Percentiles rank a stretch among this genome's conserved stretches.
Conservation (phyloP, 1,140 invertebrate species). For the Drosophila pectinifera region DNA sequence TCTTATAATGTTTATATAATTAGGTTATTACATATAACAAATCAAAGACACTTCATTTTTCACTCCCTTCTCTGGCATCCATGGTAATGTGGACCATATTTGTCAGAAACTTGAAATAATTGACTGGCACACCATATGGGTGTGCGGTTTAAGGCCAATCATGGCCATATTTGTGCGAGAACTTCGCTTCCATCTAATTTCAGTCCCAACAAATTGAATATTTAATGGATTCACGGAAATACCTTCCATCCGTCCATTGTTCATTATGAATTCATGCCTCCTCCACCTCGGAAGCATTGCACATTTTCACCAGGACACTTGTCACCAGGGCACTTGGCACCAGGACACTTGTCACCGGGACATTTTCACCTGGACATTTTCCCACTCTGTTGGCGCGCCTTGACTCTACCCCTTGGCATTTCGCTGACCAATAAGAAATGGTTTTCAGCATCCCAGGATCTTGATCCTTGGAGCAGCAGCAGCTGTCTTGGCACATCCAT, state of each 20-base stretch:
- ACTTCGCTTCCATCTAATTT: constrained; percentile 21
- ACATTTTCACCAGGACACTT: constrained; percentile 20
- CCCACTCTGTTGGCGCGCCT: background rate
- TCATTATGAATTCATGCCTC: constrained; percentile 36
- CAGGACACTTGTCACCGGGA: background rate
- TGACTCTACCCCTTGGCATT: constrained; percentile 10
- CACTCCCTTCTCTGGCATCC: too few relatives aligned
- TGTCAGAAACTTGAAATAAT: background rate
- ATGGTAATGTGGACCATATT: too few relatives aligned
- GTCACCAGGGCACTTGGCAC: constrained; percentile 1
- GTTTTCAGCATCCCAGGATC: constrained; percentile 14
- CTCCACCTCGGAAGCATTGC: background rate
- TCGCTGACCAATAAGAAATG: background rate
- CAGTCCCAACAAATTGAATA: constrained; percentile 23
- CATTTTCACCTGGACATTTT: constrained; percentile 20
- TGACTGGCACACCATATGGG: background rate
- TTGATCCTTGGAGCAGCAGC: background rate
- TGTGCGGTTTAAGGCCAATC: background rate
- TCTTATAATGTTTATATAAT: too few relatives aligned
- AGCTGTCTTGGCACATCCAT: constrained; percentile 13
- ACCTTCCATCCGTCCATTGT: background rate
- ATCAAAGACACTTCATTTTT: too few relatives aligned
- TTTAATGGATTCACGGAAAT: constrained; percentile 31
- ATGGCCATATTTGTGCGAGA: background rate
- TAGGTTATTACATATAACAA: too few relatives aligned